Evolutionary conservation across 2,113 vertebrate species (phyloP).

Genomic region (Xyliphius kryptos): DNA sequence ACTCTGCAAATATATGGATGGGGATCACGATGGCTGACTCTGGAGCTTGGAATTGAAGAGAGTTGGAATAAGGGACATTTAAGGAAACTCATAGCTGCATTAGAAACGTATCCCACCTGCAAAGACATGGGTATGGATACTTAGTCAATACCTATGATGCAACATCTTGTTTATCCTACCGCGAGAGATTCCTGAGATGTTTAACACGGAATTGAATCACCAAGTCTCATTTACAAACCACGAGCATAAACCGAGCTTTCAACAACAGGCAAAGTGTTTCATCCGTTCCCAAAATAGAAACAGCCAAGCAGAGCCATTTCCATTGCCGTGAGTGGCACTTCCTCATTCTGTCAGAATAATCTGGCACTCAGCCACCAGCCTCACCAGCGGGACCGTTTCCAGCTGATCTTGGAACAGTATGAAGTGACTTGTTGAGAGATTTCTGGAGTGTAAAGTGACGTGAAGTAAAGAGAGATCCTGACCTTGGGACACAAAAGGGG

Average conservation of each 20-base stretch:
- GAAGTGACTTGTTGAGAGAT: background rate
- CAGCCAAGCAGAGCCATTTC: constrained; percentile 15
- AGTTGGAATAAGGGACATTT: background rate
- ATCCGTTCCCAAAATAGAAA: constrained; percentile 10
- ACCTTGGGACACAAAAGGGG: background rate
- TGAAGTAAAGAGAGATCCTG: background rate
- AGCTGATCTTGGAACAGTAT: constrained; percentile 10
- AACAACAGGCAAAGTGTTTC: background rate
- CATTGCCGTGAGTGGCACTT: constrained; percentile 13
- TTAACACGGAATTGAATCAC: background rate
- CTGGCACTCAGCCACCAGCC: constrained; percentile 1
- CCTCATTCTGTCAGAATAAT: constrained; percentile 5
- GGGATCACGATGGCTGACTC: background rate
- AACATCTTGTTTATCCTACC: background rate
- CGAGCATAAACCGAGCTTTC: constrained; percentile 1
- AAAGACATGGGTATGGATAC: too few species aligned
- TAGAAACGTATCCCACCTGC: too few species aligned
- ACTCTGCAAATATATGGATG: background rate
- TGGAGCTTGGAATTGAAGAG: background rate
- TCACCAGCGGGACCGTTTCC: background rate
- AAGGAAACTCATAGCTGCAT: too few species aligned
- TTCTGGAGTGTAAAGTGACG: constrained; percentile 18
- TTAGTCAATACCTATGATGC: too few species aligned
- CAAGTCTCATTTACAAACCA: background rate
- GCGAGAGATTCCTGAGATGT: background rate